phyloP scores from a whole-genome alignment of 2,888 invertebrate genomes.

The Rhagium mordax region DNA sequence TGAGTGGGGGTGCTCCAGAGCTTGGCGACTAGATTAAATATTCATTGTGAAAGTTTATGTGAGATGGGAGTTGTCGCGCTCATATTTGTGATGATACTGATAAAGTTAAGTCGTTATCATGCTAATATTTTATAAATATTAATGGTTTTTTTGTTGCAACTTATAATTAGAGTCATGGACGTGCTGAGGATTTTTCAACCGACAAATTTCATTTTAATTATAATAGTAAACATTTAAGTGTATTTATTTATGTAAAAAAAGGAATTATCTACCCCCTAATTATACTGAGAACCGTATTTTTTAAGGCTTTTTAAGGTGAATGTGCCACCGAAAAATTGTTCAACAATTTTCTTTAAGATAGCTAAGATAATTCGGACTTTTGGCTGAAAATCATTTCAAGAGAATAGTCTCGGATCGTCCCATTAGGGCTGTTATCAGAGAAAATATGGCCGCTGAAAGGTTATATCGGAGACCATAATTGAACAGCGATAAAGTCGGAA shows the following conservation, averaged over 20 bases:
- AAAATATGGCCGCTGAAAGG: neutral
- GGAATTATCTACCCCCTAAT: too few relatives aligned
- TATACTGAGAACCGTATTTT: too few relatives aligned
- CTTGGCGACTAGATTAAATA: neutral
- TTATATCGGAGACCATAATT: neutral
- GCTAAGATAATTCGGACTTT: neutral
- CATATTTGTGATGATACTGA: constrained; percentile 12
- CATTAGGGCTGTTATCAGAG: neutral
- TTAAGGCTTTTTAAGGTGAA: too few relatives aligned
- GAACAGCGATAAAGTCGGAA: neutral
- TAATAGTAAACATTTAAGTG: too few relatives aligned
- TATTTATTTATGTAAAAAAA: too few relatives aligned
- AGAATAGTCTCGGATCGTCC: neutral
- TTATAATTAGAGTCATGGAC: neutral
- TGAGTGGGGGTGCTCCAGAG: neutral
- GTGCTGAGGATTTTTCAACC: neutral
- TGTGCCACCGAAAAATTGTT: too few relatives aligned
- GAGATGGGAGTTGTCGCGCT: neutral
- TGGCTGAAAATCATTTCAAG: neutral
- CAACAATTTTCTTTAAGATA: neutral
- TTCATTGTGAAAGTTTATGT: constrained; percentile 3
- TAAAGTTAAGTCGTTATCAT: constrained; percentile 26
- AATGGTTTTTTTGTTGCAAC: constrained; percentile 11
- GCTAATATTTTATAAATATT: constrained; percentile 25
- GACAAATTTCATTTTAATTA: neutral